Base-by-base conservation (phyloP, 2,888 invertebrate genomes). In the Serrognathus titanus region DNA sequence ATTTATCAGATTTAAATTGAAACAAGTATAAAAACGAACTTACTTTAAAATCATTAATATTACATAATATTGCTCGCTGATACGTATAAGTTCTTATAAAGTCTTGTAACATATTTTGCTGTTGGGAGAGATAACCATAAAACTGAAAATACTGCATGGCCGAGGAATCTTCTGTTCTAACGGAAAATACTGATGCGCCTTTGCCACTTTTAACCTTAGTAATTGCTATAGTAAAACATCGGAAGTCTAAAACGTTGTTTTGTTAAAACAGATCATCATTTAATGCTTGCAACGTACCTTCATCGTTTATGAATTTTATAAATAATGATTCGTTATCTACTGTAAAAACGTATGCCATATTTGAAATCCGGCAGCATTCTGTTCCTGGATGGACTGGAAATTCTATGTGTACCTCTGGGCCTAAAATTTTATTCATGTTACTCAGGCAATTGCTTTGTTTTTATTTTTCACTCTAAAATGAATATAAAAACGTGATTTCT, bases 81-180 rank as follows among this genome's bases (percentile, higher is more conserved):
- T 99, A 99, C 55, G 98, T 98, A 74, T 96, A 94, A 46, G 99
- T 99, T 67, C 99, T 84, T 63, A 98, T 94, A 78, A 95, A 99
- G 78, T 99, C 99, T 81, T 99, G 98, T 92, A 99, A 92, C 98
- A 99, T 99, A 75, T 99, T 99, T 79, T 99, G 99, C 79, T 99
- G 99, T 77, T 99, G 99, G 55, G 97, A 97, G 66, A 99, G 81
- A 80, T 97, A 98, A 63, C 98, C 97, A 79, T 99, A 99, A 80
- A 99, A 99, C 83, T 98, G 97, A 77, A 98, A 98, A 83, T 99
- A 99, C 79, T 99, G 98, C 80, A 92, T 91, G 61, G 98, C 98
- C 53, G 98, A 98, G 2, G 97, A 94, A 77, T 97, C 96, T 76
- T 99, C 98, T 20, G 98, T 99, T 72, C 98, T 85, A 69, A 95